phyloP scores from a whole-genome alignment of 2,888 invertebrate species.

The Byasa hedistus region DNA sequence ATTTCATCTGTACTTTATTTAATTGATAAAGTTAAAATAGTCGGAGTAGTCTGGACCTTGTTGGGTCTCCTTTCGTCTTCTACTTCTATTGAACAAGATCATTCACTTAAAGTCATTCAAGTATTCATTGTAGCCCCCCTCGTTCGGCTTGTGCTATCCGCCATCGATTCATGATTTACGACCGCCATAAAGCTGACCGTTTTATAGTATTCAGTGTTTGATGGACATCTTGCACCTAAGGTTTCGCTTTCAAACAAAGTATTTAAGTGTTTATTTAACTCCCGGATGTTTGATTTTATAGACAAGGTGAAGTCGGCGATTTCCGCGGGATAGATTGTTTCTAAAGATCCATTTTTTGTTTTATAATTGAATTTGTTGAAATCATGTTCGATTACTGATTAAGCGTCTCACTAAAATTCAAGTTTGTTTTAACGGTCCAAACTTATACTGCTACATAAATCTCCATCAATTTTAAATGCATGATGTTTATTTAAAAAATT shows the following conservation, averaged over 20 bases:
- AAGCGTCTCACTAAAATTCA: no score
- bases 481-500: no score
- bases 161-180: constrained; percentile 69
- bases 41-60: no score
- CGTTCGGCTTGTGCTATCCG: constrained; percentile 47
- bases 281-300: constrained; percentile 43
- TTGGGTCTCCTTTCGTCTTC: background rate
- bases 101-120: constrained; percentile 30
- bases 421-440: no score
- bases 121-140: constrained; percentile 40
- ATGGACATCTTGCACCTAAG: constrained; percentile 46
- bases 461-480: no score
- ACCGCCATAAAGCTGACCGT: constrained; percentile 64
- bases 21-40: no score
- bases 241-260: constrained; percentile 50
- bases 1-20: no score
- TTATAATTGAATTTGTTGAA: no score
- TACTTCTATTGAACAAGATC: constrained; percentile 10
- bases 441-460: no score
- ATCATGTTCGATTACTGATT: no score
- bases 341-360: no score
- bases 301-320: constrained; percentile 5
- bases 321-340: no score
- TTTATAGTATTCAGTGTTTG: constrained; percentile 58
- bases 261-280: constrained; percentile 44